Conservation (phyloP, 2,797 vertebrate species). For the Streptopelia turtur region DNA sequence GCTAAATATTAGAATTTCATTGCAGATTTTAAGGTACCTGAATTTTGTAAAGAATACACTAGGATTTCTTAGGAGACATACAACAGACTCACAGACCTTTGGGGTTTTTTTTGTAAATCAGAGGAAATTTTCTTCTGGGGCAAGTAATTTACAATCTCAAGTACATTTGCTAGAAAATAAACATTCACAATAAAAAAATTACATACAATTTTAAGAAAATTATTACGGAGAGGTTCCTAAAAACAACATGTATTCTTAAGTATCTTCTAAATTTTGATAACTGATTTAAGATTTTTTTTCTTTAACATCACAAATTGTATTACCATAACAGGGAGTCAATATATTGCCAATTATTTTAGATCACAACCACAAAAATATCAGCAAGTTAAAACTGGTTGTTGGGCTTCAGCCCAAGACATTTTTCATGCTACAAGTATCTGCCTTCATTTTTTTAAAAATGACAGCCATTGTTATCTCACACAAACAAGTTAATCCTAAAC, state of each 20-base stretch:
- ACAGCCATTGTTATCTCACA: background rate
- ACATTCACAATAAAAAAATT: background rate
- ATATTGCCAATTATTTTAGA: background rate
- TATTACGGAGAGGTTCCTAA: background rate
- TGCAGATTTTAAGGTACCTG: background rate
- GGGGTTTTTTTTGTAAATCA: background rate
- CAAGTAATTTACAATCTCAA: background rate
- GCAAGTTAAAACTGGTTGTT: background rate
- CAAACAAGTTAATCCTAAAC: background rate
- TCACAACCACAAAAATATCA: background rate
- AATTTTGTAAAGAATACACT: background rate
- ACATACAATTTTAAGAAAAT: background rate
- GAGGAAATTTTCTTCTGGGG: background rate
- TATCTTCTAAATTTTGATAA: background rate
- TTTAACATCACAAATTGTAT: background rate
- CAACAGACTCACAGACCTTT: accelerated
- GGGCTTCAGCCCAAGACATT: background rate
- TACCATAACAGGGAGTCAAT: background rate
- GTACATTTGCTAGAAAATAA: background rate
- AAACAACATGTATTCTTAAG: background rate
- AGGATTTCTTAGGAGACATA: background rate
- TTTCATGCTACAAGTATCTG: background rate
- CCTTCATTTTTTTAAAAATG: background rate
- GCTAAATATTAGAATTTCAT: background rate
- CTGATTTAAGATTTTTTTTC: background rate